Conservation (phyloP, 2,113 vertebrate genomes). For the Microcebus lehilahytsara region DNA sequence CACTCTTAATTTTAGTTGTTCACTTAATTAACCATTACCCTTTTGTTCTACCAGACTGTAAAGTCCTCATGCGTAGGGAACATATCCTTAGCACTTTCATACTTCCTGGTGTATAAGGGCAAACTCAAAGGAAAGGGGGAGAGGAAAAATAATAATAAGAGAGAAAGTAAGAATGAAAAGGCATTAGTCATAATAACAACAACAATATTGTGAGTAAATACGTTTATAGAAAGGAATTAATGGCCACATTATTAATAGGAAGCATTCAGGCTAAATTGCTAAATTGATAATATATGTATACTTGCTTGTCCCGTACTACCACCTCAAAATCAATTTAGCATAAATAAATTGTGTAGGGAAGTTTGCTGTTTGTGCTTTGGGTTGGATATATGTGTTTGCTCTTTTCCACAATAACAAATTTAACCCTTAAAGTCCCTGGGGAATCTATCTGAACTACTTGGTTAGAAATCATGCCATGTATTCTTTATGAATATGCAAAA, state of each 20-base stretch:
- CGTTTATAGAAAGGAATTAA: neutral
- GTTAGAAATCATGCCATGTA: neutral
- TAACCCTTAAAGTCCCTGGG: neutral
- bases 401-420: neutral
- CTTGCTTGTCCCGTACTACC: neutral
- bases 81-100: neutral
- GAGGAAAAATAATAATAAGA: neutral
- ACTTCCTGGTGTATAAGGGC: neutral
- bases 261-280: neutral
- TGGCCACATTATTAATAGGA: neutral
- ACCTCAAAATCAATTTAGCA: neutral
- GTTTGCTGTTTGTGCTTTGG: neutral
- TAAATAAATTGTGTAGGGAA: neutral
- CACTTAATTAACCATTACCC: neutral
- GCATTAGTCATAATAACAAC: neutral
- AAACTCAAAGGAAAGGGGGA: neutral
- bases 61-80: neutral
- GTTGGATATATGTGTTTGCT: neutral
- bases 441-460: neutral
- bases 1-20: neutral
- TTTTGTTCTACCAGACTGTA: neutral
- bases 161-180: neutral
- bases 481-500: constrained; percentile 26
- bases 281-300: neutral
- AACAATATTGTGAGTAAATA: neutral